Percentiles rank a stretch among this genome's conserved stretches.
Conservation (phyloP, 2,797 vertebrate species). For the Enteromius afrohamiltoni region DNA sequence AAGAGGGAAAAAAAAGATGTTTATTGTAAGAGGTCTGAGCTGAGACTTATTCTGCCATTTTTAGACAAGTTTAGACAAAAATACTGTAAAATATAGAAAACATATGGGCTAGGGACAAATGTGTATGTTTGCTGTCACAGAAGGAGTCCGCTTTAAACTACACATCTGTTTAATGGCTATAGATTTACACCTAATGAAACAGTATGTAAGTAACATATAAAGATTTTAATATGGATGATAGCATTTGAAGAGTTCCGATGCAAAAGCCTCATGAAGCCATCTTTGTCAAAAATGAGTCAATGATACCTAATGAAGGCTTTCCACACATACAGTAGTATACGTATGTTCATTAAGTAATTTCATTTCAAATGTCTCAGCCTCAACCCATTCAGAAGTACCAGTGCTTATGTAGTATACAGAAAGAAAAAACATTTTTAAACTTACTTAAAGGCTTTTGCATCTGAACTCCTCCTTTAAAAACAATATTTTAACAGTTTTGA, state of each 20-base stretch:
- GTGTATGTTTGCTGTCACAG: neutral
- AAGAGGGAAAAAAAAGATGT: neutral
- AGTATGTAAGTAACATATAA: neutral
- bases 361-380: no score
- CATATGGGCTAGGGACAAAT: no score
- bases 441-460: no score
- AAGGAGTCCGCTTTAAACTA: neutral
- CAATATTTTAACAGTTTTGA: neutral
- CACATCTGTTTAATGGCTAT: neutral
- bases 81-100: neutral
- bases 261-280: no score
- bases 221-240: neutral
- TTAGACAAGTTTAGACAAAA: neutral
- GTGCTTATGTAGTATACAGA: no score
- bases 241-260: neutral
- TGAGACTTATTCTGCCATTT: neutral
- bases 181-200: neutral
- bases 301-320: no score
- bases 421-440: no score
- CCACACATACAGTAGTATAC: no score
- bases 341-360: no score
- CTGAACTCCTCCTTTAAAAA: neutral
- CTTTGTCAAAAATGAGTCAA: no score
- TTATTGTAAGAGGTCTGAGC: neutral
- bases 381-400: no score